A percentile compares a stretch with the other conserved stretches of the same genome.
Evolutionary conservation across 1,140 invertebrate species (phyloP).

Genomic region (Drosophila subpulchrella): DNA sequence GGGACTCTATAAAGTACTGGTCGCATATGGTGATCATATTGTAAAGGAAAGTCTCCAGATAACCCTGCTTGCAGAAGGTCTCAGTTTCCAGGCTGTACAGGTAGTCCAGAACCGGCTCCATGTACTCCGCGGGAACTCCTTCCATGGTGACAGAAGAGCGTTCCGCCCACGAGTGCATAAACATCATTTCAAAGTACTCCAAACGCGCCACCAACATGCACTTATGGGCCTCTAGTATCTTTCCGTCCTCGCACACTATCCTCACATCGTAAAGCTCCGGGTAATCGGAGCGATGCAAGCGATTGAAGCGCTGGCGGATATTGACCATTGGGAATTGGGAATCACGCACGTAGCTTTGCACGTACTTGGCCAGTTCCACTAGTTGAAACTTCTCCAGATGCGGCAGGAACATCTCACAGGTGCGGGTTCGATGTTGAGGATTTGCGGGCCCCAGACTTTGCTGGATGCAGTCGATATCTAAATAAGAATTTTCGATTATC

Average conservation of each 20-base stretch:
- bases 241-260: slow-evolving; percentile 86
- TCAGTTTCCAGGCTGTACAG: slow-evolving; percentile 87
- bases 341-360: slow-evolving; percentile 45
- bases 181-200: slow-evolving; percentile 91
- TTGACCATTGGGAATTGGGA: slow-evolving; percentile 36
- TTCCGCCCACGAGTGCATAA: slow-evolving; percentile 88
- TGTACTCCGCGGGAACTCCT: slow-evolving; percentile 74
- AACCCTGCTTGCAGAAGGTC: slow-evolving; percentile 85
- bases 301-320: slow-evolving; percentile 48
- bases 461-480: slow-evolving; percentile 75
- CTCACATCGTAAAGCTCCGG: slow-evolving; percentile 87
- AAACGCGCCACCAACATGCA: slow-evolving; percentile 89
- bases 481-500: neutral
- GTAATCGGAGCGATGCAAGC: slow-evolving; percentile 67
- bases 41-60: slow-evolving; percentile 85
- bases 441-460: slow-evolving; percentile 66
- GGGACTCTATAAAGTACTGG: slow-evolving; percentile 87
- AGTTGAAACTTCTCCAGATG: slow-evolving; percentile 67
- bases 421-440: slow-evolving; percentile 27
- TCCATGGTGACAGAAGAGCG: slow-evolving; percentile 83
- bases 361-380: slow-evolving; percentile 50
- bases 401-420: slow-evolving; percentile 59
- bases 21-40: slow-evolving; percentile 88
- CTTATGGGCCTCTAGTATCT: slow-evolving; percentile 88
- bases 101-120: slow-evolving; percentile 87